phyloP scores from a whole-genome alignment of 23 tunicate genomes.

The Trididemnum miniatum region DNA sequence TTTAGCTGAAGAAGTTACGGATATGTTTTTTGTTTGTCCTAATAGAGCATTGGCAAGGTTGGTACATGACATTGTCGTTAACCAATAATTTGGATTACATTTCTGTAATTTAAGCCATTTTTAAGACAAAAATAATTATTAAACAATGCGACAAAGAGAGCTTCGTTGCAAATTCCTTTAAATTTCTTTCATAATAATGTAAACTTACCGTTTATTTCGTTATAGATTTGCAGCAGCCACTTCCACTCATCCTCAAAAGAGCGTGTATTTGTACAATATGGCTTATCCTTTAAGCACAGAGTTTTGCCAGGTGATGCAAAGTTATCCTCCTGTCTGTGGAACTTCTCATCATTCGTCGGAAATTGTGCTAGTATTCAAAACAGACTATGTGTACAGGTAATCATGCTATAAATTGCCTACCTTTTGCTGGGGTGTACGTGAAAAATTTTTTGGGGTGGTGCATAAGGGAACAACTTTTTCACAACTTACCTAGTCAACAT shows the following conservation, averaged over 20 bases:
- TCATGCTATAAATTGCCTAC: background rate
- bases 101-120: too few relatives aligned
- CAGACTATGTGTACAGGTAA: constrained; percentile 58
- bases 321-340: constrained; percentile 55
- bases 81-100: too few relatives aligned
- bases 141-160: too few relatives aligned
- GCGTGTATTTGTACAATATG: constrained; percentile 33
- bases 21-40: constrained; percentile 55
- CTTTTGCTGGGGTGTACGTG: too few relatives aligned
- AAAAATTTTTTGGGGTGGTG: too few relatives aligned
- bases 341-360: constrained; percentile 78
- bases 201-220: background rate
- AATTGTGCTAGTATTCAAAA: constrained; percentile 49
- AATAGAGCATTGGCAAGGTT: constrained; percentile 59
- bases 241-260: background rate
- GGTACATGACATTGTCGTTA: background rate
- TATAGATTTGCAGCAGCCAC: constrained; percentile 10
- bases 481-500: too few relatives aligned
- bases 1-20: constrained; percentile 50
- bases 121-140: too few relatives aligned
- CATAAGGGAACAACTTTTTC: too few relatives aligned
- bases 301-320: background rate
- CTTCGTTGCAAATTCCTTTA: too few relatives aligned
- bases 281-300: constrained; percentile 29
- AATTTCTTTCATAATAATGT: too few relatives aligned